Evolutionary conservation across 2,113 vertebrate species (phyloP).

Genomic region (Romanogobio albipinnatus): DNA sequence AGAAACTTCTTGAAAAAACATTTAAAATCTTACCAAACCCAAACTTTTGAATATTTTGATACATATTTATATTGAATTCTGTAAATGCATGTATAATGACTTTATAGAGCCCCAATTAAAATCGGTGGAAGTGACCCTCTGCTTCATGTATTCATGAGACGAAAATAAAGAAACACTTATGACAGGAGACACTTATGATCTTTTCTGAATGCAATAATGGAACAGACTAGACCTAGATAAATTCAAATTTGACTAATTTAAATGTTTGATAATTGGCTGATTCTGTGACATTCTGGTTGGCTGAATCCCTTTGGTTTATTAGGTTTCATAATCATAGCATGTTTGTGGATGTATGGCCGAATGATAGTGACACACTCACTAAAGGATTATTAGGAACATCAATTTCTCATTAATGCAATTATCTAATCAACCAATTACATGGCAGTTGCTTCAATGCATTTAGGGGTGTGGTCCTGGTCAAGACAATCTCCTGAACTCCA

Average conservation of each 20-base stretch:
- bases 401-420: no score
- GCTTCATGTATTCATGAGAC: neutral
- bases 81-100: neutral
- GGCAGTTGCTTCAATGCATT: no score
- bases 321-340: neutral
- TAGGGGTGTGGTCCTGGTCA: no score
- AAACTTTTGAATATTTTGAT: no score
- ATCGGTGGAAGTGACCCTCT: neutral
- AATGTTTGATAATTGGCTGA: slow-evolving; percentile 30
- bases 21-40: no score
- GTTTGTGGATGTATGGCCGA: neutral
- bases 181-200: neutral
- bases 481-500: no score
- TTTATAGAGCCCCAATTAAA: neutral
- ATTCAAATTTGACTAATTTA: slow-evolving; percentile 28
- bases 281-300: slow-evolving; percentile 11
- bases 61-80: neutral
- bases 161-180: neutral
- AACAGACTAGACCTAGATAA: slow-evolving; percentile 2
- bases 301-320: slow-evolving; percentile 4
- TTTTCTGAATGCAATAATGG: slow-evolving; percentile 20
- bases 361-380: neutral
- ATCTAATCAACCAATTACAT: no score
- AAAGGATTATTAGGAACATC: no score
- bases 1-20: no score